Percentiles rank a stretch among this genome's conserved stretches.
Evolutionary conservation across 64 coral and sea anemone genomes (phyloP).

Genomic region (Porites lutea): DNA sequence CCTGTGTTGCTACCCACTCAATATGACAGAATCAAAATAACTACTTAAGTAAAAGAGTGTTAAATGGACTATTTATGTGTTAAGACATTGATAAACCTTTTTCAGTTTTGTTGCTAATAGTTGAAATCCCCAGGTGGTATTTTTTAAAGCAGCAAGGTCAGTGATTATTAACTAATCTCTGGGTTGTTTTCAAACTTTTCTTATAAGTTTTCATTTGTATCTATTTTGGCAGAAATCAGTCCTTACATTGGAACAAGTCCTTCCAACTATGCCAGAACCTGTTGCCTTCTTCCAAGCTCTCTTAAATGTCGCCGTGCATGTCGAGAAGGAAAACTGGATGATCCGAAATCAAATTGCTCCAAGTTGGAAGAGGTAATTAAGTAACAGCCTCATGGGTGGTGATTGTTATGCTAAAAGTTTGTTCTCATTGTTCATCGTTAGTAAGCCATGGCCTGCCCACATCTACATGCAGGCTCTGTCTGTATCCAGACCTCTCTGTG

Average conservation of each 20-base stretch:
- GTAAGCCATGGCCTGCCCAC: too few relatives aligned
- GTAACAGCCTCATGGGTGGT: background rate
- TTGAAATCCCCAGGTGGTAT: background rate
- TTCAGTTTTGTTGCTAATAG: background rate
- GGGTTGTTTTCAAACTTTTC: background rate
- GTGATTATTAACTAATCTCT: background rate
- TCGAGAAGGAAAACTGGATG: constrained; percentile 28
- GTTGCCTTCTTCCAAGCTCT: constrained; percentile 59
- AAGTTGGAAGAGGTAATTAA: constrained; percentile 14
- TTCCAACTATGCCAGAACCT: constrained; percentile 45
- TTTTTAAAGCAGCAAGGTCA: background rate
- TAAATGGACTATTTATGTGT: too few relatives aligned
- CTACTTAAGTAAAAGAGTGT: background rate
- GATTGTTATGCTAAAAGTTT: too few relatives aligned
- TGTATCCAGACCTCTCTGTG: too few relatives aligned
- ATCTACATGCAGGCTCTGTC: too few relatives aligned
- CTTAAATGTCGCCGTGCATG: constrained; percentile 48
- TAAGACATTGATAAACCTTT: background rate
- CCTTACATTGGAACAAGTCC: constrained; percentile 53
- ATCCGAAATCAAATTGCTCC: constrained; percentile 42
- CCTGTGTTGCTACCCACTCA: too few relatives aligned
- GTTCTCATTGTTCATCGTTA: too few relatives aligned
- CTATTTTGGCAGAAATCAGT: constrained; percentile 13
- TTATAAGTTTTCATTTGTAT: background rate
- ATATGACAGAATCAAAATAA: background rate